Evolutionary conservation across 2,888 invertebrate genomes (phyloP).

Genomic region (Nebria brevicollis): DNA sequence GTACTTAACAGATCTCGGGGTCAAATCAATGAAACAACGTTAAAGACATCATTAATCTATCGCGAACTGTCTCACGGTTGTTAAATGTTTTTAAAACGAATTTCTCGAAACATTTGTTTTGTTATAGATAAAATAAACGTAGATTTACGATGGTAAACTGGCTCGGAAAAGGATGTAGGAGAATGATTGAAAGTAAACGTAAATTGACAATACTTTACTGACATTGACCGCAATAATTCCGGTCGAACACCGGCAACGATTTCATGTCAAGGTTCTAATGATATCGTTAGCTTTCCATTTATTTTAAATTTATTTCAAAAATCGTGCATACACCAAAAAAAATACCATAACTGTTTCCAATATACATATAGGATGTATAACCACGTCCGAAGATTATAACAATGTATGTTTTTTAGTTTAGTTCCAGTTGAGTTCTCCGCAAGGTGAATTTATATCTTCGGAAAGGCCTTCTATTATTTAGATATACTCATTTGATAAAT

Average conservation of each 20-base stretch:
- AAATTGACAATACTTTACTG: neutral
- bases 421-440: neutral
- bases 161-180: neutral
- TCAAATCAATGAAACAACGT: conserved; percentile 28
- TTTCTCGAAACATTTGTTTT: too few relatives aligned
- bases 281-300: conserved; percentile 18
- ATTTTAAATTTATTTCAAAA: neutral
- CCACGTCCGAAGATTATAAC: too few relatives aligned
- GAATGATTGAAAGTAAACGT: conserved; percentile 12
- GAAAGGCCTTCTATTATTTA: neutral
- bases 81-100: too few relatives aligned
- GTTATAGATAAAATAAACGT: too few relatives aligned
- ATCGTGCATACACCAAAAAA: too few relatives aligned
- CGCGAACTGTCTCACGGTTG: neutral
- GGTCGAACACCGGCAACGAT: conserved; percentile 4
- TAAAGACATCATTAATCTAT: neutral
- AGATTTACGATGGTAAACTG: too few relatives aligned
- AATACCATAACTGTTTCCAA: too few relatives aligned
- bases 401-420: too few relatives aligned
- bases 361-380: too few relatives aligned
- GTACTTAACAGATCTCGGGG: conserved; percentile 32
- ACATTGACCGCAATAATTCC: conserved; percentile 21
- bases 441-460: neutral
- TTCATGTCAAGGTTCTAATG: conserved; percentile 14
- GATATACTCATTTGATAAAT: neutral